Evolutionary conservation across 2,113 vertebrate genomes (phyloP).

Genomic region (Rhineura floridana): DNA sequence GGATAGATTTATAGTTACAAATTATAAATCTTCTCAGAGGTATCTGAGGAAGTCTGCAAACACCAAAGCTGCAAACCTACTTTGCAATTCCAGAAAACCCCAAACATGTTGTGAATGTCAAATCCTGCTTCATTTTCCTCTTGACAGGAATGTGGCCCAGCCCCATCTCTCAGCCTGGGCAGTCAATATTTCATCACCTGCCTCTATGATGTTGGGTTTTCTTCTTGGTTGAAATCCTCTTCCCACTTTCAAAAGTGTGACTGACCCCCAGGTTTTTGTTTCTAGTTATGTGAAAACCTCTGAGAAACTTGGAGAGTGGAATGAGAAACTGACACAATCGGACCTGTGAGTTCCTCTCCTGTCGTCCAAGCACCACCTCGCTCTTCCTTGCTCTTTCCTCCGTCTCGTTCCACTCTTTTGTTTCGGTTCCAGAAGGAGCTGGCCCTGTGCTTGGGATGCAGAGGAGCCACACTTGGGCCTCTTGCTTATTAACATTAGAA

Average conservation of each 20-base stretch:
- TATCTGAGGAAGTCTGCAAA: not conserved
- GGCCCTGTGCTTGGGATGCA: constrained; percentile 18
- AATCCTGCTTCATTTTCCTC: not conserved
- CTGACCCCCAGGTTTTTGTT: constrained; percentile 79
- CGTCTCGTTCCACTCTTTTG: not conserved
- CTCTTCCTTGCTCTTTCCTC: constrained; percentile 19
- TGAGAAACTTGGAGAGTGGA: constrained; percentile 90
- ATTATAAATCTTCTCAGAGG: not conserved
- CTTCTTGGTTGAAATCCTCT: not conserved
- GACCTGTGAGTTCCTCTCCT: constrained; percentile 83
- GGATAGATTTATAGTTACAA: not conserved
- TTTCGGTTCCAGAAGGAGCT: constrained; percentile 13
- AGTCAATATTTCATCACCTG: constrained; percentile 7
- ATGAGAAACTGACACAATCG: constrained; percentile 84
- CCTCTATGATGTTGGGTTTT: not conserved
- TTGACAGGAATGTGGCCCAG: not conserved
- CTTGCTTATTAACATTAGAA: not conserved
- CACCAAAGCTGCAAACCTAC: not conserved
- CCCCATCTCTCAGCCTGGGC: not conserved
- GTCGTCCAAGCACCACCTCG: constrained; percentile 39
- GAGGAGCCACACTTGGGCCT: not conserved
- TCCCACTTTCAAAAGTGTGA: constrained; percentile 25
- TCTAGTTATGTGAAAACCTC: constrained; percentile 87
- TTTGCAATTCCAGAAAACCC: not conserved
- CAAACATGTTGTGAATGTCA: not conserved